phyloP scores from a whole-genome alignment of 2,888 invertebrate species.

The Rotaria magnacalcarata region DNA sequence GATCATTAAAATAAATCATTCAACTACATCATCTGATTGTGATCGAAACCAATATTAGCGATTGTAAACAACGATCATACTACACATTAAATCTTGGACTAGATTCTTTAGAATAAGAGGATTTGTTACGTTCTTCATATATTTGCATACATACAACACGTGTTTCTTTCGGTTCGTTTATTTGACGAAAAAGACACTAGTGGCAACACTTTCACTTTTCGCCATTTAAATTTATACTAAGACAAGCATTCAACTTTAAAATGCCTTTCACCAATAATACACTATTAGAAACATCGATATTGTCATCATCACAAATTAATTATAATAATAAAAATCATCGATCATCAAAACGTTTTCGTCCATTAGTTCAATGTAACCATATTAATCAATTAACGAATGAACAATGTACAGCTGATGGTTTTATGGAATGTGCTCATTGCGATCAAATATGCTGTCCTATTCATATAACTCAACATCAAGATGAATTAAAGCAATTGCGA shows the following conservation, averaged over 20 bases:
- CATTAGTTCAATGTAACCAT: background rate
- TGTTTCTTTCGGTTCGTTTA: background rate
- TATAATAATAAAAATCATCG: background rate
- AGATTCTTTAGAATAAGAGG: too few relatives aligned
- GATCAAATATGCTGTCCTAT: background rate
- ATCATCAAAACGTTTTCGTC: background rate
- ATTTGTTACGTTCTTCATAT: background rate
- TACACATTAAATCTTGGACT: too few relatives aligned
- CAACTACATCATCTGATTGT: too few relatives aligned
- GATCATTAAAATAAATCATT: too few relatives aligned
- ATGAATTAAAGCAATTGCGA: background rate
- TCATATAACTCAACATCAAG: background rate
- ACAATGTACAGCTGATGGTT: slow-evolving; percentile 9
- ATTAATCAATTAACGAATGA: background rate
- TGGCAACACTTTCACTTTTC: background rate
- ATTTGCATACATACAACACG: background rate
- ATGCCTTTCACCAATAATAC: background rate
- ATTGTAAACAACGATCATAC: too few relatives aligned
- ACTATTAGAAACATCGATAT: background rate
- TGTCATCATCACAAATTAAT: background rate
- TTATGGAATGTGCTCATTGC: slow-evolving; percentile 15
- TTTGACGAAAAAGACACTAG: background rate
- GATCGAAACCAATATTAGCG: too few relatives aligned
- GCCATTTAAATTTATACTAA: background rate
- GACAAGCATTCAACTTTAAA: background rate